phyloP scores from a whole-genome alignment of 2,797 vertebrate species.

The Myiotriccus ornatus region DNA sequence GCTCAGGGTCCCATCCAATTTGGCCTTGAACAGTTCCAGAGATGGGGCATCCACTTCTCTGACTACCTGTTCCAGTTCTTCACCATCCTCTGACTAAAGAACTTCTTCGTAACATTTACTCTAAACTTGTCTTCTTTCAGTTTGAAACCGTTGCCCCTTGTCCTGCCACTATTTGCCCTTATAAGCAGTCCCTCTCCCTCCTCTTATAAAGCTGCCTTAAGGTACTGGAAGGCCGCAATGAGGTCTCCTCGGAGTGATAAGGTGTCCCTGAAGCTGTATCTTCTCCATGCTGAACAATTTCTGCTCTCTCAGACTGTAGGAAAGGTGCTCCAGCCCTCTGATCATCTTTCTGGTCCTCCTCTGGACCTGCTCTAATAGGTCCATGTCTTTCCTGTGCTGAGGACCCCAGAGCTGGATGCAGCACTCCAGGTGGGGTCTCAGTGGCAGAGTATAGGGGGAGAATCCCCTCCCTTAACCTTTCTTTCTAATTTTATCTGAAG shows the following conservation, averaged over 20 bases:
- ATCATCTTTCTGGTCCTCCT: not conserved
- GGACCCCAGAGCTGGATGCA: not conserved
- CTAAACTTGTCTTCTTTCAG: not conserved
- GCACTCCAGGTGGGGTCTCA: not conserved
- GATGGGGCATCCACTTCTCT: not conserved
- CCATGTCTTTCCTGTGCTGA: not conserved
- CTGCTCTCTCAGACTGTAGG: not conserved
- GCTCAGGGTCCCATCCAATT: not conserved
- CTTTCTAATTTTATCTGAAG: not conserved
- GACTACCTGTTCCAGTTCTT: not conserved
- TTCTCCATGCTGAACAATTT: not conserved
- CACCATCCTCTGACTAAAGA: not conserved
- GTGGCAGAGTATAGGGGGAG: too few species aligned
- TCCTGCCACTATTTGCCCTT: not conserved
- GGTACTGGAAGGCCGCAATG: not conserved
- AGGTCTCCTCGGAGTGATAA: not conserved
- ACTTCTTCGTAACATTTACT: not conserved
- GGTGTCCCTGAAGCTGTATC: not conserved
- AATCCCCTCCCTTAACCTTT: not conserved
- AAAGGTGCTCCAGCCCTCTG: not conserved
- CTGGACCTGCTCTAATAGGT: not conserved
- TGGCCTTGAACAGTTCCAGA: not conserved
- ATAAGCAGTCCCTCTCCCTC: not conserved
- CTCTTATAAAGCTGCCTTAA: not conserved
- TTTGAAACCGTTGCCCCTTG: not conserved